Evolutionary conservation across 1,140 invertebrate species (phyloP), one percentile per base, ranked within the genome.

Genomic region (Bombus fervidus): DNA sequence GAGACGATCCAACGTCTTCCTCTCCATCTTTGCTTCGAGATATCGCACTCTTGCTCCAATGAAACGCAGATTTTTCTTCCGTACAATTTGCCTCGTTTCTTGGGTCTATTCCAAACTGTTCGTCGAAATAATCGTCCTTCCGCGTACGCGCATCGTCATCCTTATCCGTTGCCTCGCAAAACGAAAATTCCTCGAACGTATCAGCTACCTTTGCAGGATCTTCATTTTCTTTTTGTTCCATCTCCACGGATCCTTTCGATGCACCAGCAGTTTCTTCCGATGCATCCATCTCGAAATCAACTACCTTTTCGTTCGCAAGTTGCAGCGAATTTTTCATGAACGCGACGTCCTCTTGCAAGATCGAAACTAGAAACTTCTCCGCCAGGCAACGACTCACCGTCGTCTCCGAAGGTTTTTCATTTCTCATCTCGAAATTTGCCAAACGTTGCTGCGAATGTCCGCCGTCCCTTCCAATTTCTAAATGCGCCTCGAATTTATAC

Each of bases 11-110:
- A 89, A 86, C 9, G 66, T 62, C 25, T 47, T 76, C 22, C 9
- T 2, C 15, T 0, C 15, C 25, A 34, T 22, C 43, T 34, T 53
- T 34, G 9, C 6, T 43, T 5, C n/a, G n/a, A 34, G 28, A 71
- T 57, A n/a, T 39, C 66, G 53, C 47, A 8, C 47, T 53, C 47
- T 53, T 22, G 47, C 18, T 53, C 18, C 47, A 22, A 53, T 8
- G 47, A 53, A 53, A 53, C 15, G 34, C 66, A 57, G 81, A 80
- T 86, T 72, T 78, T 66, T 68, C 59, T 83, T 80, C 78, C 57
- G n/a, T 75, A 37, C 18, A 43, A 86, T 75, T 86, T 43, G 53
- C 28, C n/a, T n/a, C 41, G 66, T 22, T 62, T 77, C 31, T 62
- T 73, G 73, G 62, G 39, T 28, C 59, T 12, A 43, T 34, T 72